Evolutionary conservation across 2,888 invertebrate species (phyloP).

Genomic region (Latrodectus hesperus): DNA sequence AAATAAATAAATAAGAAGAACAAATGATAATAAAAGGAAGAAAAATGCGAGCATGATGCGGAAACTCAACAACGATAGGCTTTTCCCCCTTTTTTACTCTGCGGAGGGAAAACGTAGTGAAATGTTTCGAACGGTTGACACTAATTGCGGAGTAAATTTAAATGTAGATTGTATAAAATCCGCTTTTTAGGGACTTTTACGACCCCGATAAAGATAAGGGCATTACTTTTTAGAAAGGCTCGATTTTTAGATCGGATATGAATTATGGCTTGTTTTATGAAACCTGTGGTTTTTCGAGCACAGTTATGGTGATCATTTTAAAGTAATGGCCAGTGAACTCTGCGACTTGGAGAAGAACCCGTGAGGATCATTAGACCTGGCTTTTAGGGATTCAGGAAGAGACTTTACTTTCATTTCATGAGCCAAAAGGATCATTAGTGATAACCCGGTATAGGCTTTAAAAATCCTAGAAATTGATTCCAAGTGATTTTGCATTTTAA

Average conservation of each 20-base stretch:
- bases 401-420: not conserved
- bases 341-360: not conserved
- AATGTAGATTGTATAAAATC: conserved; percentile 57
- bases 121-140: conserved; percentile 53
- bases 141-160: conserved; percentile 62
- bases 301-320: conserved; percentile 37
- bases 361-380: not conserved
- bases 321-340: conserved; percentile 32
- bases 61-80: conserved; percentile 14
- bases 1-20: conserved; percentile 33
- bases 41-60: conserved; percentile 51
- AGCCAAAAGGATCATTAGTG: not conserved
- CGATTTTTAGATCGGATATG: conserved; percentile 37
- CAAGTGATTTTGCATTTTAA: no score
- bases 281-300: conserved; percentile 26
- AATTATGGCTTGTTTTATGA: conserved; percentile 49
- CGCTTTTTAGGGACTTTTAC: conserved; percentile 32
- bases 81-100: not conserved
- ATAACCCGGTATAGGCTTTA: not conserved
- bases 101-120: conserved; percentile 40
- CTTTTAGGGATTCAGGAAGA: not conserved
- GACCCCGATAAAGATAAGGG: conserved; percentile 57
- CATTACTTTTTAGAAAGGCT: conserved; percentile 38
- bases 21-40: conserved; percentile 42
- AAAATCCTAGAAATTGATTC: no score